Evolutionary conservation across 2,113 vertebrate species (phyloP), one percentile per base, ranked within the genome.

Genomic region (Dromas ardeola): DNA sequence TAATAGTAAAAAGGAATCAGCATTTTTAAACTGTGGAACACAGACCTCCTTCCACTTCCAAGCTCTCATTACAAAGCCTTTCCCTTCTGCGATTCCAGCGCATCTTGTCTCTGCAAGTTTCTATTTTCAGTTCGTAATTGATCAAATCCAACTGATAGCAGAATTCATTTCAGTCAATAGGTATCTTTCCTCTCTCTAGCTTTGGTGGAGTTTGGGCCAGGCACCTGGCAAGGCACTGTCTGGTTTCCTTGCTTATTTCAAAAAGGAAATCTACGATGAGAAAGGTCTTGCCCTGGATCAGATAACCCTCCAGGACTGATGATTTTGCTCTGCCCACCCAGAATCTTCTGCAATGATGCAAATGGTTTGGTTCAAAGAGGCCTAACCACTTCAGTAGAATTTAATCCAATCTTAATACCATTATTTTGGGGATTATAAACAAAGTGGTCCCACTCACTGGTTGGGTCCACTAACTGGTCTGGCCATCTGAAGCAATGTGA

Each of bases 31-130:
- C 47, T 38, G 29, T 65, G 78, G 74, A 92, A 93, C 45, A 61
- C 23, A 55, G 43, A 79, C 50, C 65, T 92, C 40, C 36, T 81
- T 94, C 84, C 34, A 67, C 15, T 89, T 95, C 66, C 74, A 92
- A 96, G 67, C 29, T 86, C 59, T 86, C 27, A 86, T 78, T 92
- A 66, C 71, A 94, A 78, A 94, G 65, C 74, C 47, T 66, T 79
- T 84, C 34, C 73, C 77, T 81, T 86, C 86, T 85, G 43, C 0
- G 3, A 85, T 81, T 84, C 53, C 88, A 92, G 45, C 88, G 55
- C 63, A 86, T 63, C n/a, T 11, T 2, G 2, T 56, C n/a, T 86
- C 72, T 81, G 29, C 36, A 53, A 84, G 59, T 67, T 86, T 92
- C 86, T 92, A 56, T 78, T 92, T 92, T 90, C 63, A 71, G 47